A percentile compares a stretch with the other conserved stretches of the same genome.
Conservation (phyloP, 2,797 vertebrate genomes). For the Trachops cirrhosus region DNA sequence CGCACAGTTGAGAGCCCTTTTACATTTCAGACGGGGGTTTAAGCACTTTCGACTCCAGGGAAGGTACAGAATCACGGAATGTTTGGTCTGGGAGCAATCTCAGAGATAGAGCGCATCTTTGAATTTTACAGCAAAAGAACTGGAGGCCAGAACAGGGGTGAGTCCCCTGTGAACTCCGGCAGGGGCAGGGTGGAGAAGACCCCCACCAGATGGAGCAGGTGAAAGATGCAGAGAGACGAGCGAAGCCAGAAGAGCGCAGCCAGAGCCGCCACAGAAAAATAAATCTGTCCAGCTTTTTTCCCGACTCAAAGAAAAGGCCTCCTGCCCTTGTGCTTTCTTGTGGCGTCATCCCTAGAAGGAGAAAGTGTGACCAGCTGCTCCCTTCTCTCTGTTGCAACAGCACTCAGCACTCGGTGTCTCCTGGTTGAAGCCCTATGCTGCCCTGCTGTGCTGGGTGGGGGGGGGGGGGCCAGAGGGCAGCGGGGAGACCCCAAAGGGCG, state of each 20-base stretch:
- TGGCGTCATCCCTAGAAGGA: background rate
- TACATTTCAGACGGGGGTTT: background rate
- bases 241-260: background rate
- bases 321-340: background rate
- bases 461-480: accelerated
- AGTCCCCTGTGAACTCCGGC: background rate
- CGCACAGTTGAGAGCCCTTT: background rate
- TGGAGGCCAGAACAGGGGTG: background rate
- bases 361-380: background rate
- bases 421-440: background rate
- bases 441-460: too few species aligned
- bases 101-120: background rate
- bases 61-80: background rate
- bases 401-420: background rate
- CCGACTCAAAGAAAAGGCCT: background rate
- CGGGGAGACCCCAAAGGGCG: accelerated
- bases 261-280: background rate
- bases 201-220: background rate
- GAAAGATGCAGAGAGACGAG: background rate
- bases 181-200: background rate
- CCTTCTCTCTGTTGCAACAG: background rate
- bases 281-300: background rate
- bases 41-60: background rate
- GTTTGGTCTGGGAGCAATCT: background rate
- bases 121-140: background rate